These are phyloP conservation scores for Tupiocoris notatus DNA, from an alignment of 2,888 invertebrate genomes.

Conservation along the genomic window DNA sequence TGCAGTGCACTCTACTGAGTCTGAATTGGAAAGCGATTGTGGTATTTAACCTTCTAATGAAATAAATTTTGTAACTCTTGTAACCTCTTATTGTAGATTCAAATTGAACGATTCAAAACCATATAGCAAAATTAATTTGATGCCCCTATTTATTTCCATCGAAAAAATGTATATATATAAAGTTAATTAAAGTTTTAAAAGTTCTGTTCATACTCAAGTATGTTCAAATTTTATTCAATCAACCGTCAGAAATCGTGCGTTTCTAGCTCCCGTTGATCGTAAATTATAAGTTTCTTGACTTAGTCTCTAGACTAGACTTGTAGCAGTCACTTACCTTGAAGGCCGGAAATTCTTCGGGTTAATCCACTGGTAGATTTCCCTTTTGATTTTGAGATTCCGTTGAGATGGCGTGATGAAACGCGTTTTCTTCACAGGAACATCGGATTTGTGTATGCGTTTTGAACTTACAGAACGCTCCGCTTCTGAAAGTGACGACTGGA, in stretches of 20 bases:
- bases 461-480: neutral
- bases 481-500: neutral
- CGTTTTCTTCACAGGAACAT: neutral
- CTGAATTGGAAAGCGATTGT: neutral
- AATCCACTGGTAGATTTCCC: constrained; percentile 16
- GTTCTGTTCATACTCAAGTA: no score
- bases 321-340: constrained; percentile 10
- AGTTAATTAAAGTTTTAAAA: no score
- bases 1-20: neutral
- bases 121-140: no score
- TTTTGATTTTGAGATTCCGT: constrained; percentile 1
- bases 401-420: neutral
- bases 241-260: no score
- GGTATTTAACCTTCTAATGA: neutral
- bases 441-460: neutral
- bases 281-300: no score
- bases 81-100: no score
- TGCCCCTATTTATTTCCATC: no score
- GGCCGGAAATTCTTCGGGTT: constrained; percentile 22
- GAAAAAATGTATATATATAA: neutral
- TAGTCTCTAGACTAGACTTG: no score
- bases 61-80: no score
- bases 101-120: no score
- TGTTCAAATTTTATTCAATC: no score
- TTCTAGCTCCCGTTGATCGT: no score